phyloP scores from a whole-genome alignment of 2,888 invertebrate genomes.

The Lamellibrachia columna region DNA sequence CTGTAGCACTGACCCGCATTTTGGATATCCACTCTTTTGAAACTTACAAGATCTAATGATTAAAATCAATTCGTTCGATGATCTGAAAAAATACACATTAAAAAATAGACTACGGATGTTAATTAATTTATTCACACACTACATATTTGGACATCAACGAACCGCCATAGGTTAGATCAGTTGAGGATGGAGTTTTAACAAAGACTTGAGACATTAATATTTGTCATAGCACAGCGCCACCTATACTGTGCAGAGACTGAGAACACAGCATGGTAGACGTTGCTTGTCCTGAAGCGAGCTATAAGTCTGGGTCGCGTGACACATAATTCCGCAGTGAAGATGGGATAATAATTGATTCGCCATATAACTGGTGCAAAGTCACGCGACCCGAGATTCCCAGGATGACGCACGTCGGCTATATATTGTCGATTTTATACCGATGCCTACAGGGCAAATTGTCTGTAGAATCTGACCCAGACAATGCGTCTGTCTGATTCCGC shows the following conservation, averaged over 20 bases:
- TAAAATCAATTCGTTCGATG: too few relatives aligned
- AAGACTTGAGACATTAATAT: background rate
- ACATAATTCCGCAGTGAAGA: background rate
- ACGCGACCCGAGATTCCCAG: background rate
- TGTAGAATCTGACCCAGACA: background rate
- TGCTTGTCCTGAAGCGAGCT: background rate
- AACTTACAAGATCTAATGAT: too few relatives aligned
- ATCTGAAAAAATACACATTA: too few relatives aligned
- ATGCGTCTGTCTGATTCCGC: background rate
- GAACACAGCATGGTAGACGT: background rate
- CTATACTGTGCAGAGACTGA: background rate
- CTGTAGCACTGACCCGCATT: too few relatives aligned
- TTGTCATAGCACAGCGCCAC: background rate
- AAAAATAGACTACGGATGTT: too few relatives aligned
- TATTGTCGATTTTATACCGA: background rate
- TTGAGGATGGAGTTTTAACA: too few relatives aligned
- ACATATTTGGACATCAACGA: too few relatives aligned
- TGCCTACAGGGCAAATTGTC: background rate
- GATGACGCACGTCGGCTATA: background rate
- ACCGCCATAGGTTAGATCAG: too few relatives aligned
- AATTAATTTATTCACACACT: too few relatives aligned
- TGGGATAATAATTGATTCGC: background rate
- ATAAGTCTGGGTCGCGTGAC: background rate
- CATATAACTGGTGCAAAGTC: background rate
- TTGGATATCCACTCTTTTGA: too few relatives aligned